Evolutionary conservation across 2,888 invertebrate species (phyloP).

Genomic region (Amphipoea oculea): DNA sequence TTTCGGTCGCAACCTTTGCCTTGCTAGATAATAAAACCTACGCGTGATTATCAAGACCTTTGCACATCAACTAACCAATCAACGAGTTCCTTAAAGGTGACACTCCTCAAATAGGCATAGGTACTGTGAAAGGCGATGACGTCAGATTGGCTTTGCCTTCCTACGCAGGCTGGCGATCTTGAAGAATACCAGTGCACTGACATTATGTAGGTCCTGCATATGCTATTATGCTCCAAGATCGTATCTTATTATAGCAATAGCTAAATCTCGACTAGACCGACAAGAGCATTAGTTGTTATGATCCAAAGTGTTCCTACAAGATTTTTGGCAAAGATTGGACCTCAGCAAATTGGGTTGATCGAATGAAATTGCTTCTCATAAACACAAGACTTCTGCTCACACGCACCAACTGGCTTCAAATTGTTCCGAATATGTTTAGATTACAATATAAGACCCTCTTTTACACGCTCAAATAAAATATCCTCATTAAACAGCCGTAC

Average conservation of each 20-base stretch:
- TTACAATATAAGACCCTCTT: conserved; percentile 22
- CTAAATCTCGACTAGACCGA: not conserved
- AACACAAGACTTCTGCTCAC: not conserved
- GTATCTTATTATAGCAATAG: conserved; percentile 5
- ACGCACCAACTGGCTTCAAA: not conserved
- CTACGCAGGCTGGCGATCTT: conserved; percentile 40
- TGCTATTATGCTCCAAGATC: conserved; percentile 23
- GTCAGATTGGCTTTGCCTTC: conserved; percentile 54
- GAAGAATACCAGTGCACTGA: conserved; percentile 24
- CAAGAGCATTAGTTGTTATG: not conserved
- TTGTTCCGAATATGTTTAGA: conserved; percentile 1
- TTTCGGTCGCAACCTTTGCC: conserved; percentile 10
- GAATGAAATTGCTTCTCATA: not conserved
- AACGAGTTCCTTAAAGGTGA: conserved; percentile 41
- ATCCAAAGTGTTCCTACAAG: not conserved
- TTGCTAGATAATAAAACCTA: conserved; percentile 29
- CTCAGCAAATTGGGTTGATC: not conserved
- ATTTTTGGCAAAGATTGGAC: not conserved
- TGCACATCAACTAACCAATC: conserved; percentile 33
- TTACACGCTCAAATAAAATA: conserved; percentile 36
- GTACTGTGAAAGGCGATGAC: conserved; percentile 53
- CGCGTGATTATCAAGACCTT: conserved; percentile 38
- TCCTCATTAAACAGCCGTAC: conserved; percentile 13
- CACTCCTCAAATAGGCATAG: conserved; percentile 51
- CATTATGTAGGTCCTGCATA: not conserved